Conservation (phyloP, 1,140 invertebrate species). For the Anoplolepis gracilipes region DNA sequence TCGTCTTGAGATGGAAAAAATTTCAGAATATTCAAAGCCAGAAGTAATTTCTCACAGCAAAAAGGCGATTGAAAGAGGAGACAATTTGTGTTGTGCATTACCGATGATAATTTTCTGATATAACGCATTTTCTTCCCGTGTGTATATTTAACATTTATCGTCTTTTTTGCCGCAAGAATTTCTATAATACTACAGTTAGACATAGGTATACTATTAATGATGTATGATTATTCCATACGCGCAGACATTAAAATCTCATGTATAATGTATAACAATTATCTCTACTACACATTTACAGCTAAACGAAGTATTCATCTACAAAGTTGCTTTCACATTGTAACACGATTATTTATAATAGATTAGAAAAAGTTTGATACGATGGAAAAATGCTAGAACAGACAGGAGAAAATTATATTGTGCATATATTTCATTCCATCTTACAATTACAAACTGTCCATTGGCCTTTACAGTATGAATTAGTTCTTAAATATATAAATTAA, state of each 20-base stretch:
- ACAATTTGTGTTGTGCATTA: not conserved
- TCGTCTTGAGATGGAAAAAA: not conserved
- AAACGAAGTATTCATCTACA: not conserved
- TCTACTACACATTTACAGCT: not conserved
- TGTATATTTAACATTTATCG: not conserved
- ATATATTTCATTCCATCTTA: not conserved
- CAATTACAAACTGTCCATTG: too few species aligned
- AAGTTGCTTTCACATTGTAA: not conserved
- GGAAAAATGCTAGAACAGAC: not conserved
- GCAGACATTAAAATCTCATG: not conserved
- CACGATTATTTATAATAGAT: not conserved
- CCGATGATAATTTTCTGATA: not conserved
- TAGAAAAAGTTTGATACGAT: not conserved
- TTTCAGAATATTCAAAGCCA: not conserved
- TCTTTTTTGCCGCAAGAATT: not conserved
- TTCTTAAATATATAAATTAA: not conserved
- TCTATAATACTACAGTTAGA: too few species aligned
- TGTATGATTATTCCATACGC: not conserved
- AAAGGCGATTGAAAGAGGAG: not conserved
- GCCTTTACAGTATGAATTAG: not conserved
- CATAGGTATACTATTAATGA: not conserved
- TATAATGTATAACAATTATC: not conserved
- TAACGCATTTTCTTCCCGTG: too few species aligned
- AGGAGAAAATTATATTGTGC: not conserved
- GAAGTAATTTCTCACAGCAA: not conserved